Conservation (phyloP, 1,140 invertebrate species). For the Drosophila elegans region DNA sequence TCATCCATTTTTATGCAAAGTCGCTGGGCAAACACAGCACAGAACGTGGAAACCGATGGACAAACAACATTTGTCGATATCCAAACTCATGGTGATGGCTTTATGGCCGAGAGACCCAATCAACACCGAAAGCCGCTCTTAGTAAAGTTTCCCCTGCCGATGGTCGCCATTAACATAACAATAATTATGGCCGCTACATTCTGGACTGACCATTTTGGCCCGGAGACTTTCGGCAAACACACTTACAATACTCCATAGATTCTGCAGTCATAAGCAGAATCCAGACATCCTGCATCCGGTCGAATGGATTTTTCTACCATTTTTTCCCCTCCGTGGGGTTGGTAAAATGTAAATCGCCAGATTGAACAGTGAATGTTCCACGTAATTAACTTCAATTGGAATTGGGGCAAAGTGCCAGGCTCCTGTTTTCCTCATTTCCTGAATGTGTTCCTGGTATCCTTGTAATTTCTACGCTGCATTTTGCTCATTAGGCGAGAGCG, state of each 20-base stretch:
- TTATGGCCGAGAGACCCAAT: slow-evolving; percentile 31
- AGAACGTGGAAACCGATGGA: slow-evolving; percentile 62
- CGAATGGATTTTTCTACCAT: slow-evolving; percentile 65
- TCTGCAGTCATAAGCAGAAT: slow-evolving; percentile 75
- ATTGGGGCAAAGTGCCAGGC: slow-evolving; percentile 68
- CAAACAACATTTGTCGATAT: slow-evolving; percentile 51
- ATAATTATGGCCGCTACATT: slow-evolving; percentile 70
- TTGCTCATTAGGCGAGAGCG: slow-evolving; percentile 57
- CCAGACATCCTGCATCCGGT: slow-evolving; percentile 75
- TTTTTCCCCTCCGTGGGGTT: slow-evolving; percentile 15
- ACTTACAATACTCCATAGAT: slow-evolving; percentile 17
- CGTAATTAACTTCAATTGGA: slow-evolving; percentile 74
- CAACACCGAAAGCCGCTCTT: slow-evolving; percentile 45
- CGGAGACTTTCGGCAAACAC: slow-evolving; percentile 64
- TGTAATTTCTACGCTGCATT: slow-evolving; percentile 23
- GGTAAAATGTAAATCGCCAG: slow-evolving; percentile 45
- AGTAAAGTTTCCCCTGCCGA: slow-evolving; percentile 1
- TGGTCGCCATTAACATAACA: slow-evolving; percentile 72
- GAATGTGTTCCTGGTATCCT: background rate
- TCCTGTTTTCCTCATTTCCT: slow-evolving; percentile 28
- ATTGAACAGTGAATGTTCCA: slow-evolving; percentile 51
- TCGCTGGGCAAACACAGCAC: slow-evolving; percentile 60
- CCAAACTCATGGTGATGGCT: slow-evolving; percentile 31
- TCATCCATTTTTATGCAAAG: slow-evolving; percentile 73
- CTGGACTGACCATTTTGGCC: slow-evolving; percentile 57